Conservation (phyloP, 2,888 invertebrate species). For the Trichopria drosophilae region DNA sequence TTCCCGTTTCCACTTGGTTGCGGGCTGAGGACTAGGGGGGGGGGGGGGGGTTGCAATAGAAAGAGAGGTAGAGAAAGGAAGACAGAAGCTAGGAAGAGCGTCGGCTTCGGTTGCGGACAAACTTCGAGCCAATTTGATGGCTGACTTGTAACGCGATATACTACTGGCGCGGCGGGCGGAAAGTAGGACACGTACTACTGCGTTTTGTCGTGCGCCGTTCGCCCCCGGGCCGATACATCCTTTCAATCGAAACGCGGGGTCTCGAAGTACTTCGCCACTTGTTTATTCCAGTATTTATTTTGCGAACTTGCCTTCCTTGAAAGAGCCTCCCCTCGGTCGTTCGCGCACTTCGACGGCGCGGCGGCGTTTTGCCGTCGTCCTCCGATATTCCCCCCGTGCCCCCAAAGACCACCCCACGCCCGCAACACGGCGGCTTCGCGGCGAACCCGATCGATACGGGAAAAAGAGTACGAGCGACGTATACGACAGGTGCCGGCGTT, state of each 20-base stretch:
- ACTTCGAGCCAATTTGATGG: slow-evolving; percentile 25
- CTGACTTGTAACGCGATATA: slow-evolving; percentile 29
- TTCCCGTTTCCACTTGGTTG: slow-evolving; percentile 23
- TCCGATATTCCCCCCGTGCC: too few species aligned
- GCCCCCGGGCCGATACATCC: slow-evolving; percentile 9
- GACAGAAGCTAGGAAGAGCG: slow-evolving; percentile 33
- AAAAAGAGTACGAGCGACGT: too few species aligned
- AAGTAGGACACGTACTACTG: slow-evolving; percentile 27
- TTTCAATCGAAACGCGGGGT: slow-evolving; percentile 11
- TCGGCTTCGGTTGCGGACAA: slow-evolving; percentile 1
- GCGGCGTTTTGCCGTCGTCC: too few species aligned
- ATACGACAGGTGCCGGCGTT: too few species aligned
- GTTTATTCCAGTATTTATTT: too few species aligned
- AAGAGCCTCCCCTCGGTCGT: too few species aligned
- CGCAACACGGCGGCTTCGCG: too few species aligned
- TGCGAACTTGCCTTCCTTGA: too few species aligned
- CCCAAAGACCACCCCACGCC: too few species aligned
- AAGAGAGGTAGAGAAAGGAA: slow-evolving; percentile 15
- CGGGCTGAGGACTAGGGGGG: slow-evolving; percentile 10
- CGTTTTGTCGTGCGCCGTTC: slow-evolving; percentile 4
- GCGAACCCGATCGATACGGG: too few species aligned
- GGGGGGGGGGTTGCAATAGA: not conserved
- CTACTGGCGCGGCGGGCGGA: slow-evolving; percentile 22
- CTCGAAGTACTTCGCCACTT: too few species aligned
- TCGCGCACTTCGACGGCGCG: too few species aligned